These are phyloP conservation scores for Rousettus madagascariensis DNA, from an alignment of 2,797 vertebrate species.

Conservation along the genomic window DNA sequence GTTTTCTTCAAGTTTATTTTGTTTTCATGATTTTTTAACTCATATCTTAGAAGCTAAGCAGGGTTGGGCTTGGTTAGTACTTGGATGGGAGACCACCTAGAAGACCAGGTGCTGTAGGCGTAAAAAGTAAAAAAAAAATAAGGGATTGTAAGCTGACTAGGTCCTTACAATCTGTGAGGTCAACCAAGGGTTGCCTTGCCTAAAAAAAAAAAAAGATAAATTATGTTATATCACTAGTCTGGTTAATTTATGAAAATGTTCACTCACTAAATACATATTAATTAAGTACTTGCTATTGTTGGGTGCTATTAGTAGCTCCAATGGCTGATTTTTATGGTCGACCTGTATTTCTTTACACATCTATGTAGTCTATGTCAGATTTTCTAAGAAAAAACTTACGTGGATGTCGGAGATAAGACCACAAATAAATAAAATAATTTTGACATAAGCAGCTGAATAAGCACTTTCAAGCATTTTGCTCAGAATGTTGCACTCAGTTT, in stretches of 20 bases:
- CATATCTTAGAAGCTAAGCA: not conserved
- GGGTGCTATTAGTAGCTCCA: not conserved
- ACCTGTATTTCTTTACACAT: not conserved
- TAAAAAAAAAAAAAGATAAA: not conserved
- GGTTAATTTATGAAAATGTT: conserved; percentile 43
- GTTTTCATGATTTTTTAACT: not conserved
- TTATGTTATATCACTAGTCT: not conserved
- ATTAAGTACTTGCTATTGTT: not conserved
- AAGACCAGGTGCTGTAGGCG: too few species aligned
- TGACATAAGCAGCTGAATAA: not conserved
- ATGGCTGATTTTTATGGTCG: not conserved
- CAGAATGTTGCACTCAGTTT: not conserved
- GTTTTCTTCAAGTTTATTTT: not conserved
- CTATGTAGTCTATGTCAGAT: not conserved
- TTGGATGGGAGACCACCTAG: too few species aligned
- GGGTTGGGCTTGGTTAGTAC: too few species aligned
- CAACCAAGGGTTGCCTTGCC: too few species aligned
- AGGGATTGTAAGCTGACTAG: too few species aligned
- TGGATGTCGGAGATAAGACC: not conserved
- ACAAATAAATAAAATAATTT: not conserved
- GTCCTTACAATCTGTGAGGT: too few species aligned
- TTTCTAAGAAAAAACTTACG: conserved; percentile 25
- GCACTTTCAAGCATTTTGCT: not conserved
- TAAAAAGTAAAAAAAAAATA: too few species aligned
- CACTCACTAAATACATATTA: not conserved